Evolutionary conservation across 1,140 invertebrate species (phyloP).

Genomic region (Calephelis virginiensis): DNA sequence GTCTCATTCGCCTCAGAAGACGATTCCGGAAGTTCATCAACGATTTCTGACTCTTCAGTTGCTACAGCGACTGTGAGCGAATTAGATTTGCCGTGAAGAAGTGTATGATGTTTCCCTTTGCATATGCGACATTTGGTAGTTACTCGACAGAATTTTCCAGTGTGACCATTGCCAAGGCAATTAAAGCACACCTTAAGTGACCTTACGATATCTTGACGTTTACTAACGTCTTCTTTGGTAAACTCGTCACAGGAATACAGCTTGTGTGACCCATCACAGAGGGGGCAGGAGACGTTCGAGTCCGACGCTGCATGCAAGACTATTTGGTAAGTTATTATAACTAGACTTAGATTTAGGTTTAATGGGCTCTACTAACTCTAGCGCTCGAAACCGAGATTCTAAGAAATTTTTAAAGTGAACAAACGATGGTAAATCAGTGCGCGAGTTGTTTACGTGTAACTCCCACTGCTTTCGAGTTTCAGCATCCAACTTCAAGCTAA

Average conservation of each 20-base stretch:
- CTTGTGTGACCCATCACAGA: neutral
- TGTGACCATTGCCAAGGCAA: constrained; percentile 19
- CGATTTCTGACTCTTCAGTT: constrained; percentile 9
- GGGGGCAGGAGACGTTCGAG: neutral
- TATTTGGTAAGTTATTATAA: neutral
- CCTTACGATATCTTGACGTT: neutral
- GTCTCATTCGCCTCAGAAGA: constrained; percentile 19
- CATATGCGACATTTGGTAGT: constrained; percentile 20
- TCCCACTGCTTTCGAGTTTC: constrained; percentile 36
- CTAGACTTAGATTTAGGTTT: neutral
- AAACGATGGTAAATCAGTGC: constrained; percentile 27
- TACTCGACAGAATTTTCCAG: constrained; percentile 17
- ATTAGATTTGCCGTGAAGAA: constrained; percentile 20
- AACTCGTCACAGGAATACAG: neutral
- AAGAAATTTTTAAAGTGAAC: constrained; percentile 25
- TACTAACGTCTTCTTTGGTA: neutral
- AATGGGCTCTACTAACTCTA: constrained; percentile 15
- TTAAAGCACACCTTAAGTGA: neutral
- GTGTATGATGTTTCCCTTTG: constrained; percentile 20
- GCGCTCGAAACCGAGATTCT: constrained; percentile 19
- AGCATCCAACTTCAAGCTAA: constrained; percentile 28
- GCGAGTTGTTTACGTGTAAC: constrained; percentile 23
- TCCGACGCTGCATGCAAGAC: neutral
- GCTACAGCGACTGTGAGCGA: constrained; percentile 8
- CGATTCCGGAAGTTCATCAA: constrained; percentile 12